phyloP scores from a whole-genome alignment of 92 coral and sea anemone species.

The Phenganax subtilis region DNA sequence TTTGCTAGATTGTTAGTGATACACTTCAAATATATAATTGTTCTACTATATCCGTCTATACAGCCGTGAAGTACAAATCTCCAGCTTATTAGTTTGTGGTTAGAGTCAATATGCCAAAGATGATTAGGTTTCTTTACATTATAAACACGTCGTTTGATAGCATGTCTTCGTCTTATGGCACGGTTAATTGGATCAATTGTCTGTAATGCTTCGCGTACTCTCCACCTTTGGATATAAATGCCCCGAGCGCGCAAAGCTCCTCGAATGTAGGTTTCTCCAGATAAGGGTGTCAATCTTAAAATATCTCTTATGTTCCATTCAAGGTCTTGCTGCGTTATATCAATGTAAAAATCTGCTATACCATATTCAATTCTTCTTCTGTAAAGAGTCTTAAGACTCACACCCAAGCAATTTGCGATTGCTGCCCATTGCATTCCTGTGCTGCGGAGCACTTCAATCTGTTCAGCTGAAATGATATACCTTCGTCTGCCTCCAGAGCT shows the following conservation, averaged over 20 bases:
- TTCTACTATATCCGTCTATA: constrained; percentile 35
- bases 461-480: constrained; percentile 42
- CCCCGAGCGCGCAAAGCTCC: constrained; percentile 41
- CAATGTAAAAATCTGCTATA: constrained; percentile 21
- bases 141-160: constrained; percentile 37
- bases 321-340: constrained; percentile 24
- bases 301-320: constrained; percentile 11
- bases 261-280: constrained; percentile 50
- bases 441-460: constrained; percentile 44
- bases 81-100: constrained; percentile 38
- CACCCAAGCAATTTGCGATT: constrained; percentile 42
- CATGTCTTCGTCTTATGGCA: constrained; percentile 35
- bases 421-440: constrained; percentile 45
- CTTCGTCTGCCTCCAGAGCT: constrained; percentile 47
- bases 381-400: constrained; percentile 40
- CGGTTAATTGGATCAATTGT: constrained; percentile 47
- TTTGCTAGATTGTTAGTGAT: constrained; percentile 22
- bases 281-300: constrained; percentile 45
- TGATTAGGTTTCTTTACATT: constrained; percentile 29
- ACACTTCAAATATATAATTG: constrained; percentile 28
- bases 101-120: constrained; percentile 34
- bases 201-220: constrained; percentile 33
- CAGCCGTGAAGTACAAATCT: constrained; percentile 37
- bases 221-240: constrained; percentile 42
- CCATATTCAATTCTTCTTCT: constrained; percentile 49